Evolutionary conservation across 1,140 invertebrate species (phyloP), one percentile per base, ranked within the genome.

Genomic region (Halotydeus destructor): DNA sequence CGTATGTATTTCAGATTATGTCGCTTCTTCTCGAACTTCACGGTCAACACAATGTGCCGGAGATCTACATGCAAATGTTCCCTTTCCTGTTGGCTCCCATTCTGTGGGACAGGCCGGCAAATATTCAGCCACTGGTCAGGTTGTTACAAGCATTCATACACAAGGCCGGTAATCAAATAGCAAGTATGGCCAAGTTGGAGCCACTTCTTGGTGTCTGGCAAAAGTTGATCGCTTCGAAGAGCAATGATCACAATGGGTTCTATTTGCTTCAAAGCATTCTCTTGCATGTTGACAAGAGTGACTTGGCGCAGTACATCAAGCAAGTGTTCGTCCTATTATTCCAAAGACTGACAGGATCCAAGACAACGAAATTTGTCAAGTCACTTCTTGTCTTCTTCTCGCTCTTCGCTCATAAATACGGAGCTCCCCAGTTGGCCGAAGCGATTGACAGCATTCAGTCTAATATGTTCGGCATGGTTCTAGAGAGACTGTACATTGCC

Each of bases 211-310:
- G 88, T 18, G 76, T 96, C 14, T 97, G 93, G 58, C 89, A 96
- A 57, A 94, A 96, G 62, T 62, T 97, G 45, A 85, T 94, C 49
- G 80, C 85, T 3, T 93, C 85, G 0, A 91, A 89, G 65, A 68
- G 73, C 1, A 88, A 94, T 55, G 91, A 97, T 61, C 84, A 94
- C 52, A 85, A 96, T 65, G 91, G 88, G 22, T 94, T 97, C 58
- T 72, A 78, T 55, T 60, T 98, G 1, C 67, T 97, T 21, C 79
- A 88, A 59, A 71, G 68, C 38, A 70, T 96, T 38, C 67, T 93
- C 30, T 71, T 75, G 55, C 66, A 83, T 55, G 67, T 78, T 50
- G 70, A 73, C 43, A 60, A 61, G 71, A 52, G 60, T 40, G 61
- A 71, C 24, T 61, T 93, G 49, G 64, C 71, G 35, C 69, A 71